These are phyloP conservation scores for Coregonus sp. DNA, from an alignment of 2,797 vertebrate species.

Conservation along the genomic window DNA sequence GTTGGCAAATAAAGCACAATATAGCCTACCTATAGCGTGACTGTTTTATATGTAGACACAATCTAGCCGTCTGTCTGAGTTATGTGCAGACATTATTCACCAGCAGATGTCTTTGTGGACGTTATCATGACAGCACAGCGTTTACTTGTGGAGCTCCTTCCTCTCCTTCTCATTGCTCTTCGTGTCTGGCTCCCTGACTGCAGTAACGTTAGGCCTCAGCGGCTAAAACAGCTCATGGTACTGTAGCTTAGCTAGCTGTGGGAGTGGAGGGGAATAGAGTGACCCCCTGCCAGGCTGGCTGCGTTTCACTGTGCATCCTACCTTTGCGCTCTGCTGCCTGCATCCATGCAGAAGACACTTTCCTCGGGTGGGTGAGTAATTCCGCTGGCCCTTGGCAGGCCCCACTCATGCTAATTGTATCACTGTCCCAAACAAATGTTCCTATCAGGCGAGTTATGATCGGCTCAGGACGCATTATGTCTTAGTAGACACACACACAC, in stretches of 20 bases:
- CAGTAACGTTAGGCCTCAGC: background rate
- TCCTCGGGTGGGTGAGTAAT: background rate
- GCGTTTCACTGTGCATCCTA: background rate
- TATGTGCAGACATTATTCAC: constrained; percentile 16
- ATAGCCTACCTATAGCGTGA: constrained; percentile 26
- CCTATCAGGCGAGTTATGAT: background rate
- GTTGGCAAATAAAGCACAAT: background rate
- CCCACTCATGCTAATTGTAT: constrained; percentile 12
- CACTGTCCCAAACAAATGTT: constrained; percentile 20
- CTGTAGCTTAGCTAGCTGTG: constrained; percentile 1
- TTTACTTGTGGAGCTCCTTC: too few relatives aligned
- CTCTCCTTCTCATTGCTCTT: background rate
- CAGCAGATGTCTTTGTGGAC: background rate
- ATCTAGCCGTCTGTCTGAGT: background rate
- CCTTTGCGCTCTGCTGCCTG: too few relatives aligned
- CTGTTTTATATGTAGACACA: constrained; percentile 15
- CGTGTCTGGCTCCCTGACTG: constrained; percentile 10
- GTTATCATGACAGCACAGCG: too few relatives aligned
- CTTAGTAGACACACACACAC: background rate
- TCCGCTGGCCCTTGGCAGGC: background rate
- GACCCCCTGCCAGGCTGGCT: background rate
- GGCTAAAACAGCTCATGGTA: background rate
- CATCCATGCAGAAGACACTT: constrained; percentile 6
- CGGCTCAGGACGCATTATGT: constrained; percentile 6
- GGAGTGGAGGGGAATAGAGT: background rate